Percentiles rank a stretch among this genome's conserved stretches.
These are phyloP conservation scores for Panorpa germanica DNA, from an alignment of 2,888 invertebrate genomes.

Conservation along the genomic window DNA sequence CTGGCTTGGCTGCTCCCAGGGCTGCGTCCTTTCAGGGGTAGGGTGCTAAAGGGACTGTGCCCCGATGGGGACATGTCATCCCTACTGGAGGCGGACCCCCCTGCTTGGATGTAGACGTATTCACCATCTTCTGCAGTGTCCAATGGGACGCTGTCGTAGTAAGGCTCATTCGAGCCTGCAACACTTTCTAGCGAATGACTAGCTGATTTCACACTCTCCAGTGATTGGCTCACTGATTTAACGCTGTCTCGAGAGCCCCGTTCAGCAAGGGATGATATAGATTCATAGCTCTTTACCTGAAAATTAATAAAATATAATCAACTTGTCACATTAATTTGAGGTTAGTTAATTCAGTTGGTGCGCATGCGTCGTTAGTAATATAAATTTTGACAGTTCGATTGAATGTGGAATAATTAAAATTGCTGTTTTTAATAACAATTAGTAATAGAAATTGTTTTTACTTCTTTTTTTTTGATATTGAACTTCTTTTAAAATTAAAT, in stretches of 20 bases:
- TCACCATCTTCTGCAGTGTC: slow-evolving; percentile 46
- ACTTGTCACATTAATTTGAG: too few species aligned
- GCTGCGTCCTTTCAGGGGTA: slow-evolving; percentile 27
- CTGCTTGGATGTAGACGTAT: slow-evolving; percentile 57
- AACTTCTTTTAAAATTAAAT: too few species aligned
- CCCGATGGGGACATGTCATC: slow-evolving; percentile 39
- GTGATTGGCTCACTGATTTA: slow-evolving; percentile 30
- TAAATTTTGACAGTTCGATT: too few species aligned
- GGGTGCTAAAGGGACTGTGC: slow-evolving; percentile 34
- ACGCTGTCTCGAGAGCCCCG: slow-evolving; percentile 37
- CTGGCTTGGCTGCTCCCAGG: slow-evolving; percentile 24
- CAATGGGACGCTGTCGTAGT: slow-evolving; percentile 51
- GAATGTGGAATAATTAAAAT: too few species aligned
- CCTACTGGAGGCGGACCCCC: slow-evolving; percentile 41
- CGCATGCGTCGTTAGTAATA: too few species aligned
- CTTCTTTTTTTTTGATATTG: too few species aligned
- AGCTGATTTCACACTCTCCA: slow-evolving; percentile 21
- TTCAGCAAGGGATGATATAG: slow-evolving; percentile 40
- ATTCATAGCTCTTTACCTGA: slow-evolving; percentile 45
- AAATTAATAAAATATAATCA: slow-evolving; percentile 9
- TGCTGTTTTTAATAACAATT: too few species aligned
- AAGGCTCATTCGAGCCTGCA: slow-evolving; percentile 36
- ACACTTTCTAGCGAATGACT: slow-evolving; percentile 10
- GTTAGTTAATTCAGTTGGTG: too few species aligned
- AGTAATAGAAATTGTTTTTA: too few species aligned